Conservation (phyloP, 2,113 vertebrate genomes). For the Thermophis baileyi region DNA sequence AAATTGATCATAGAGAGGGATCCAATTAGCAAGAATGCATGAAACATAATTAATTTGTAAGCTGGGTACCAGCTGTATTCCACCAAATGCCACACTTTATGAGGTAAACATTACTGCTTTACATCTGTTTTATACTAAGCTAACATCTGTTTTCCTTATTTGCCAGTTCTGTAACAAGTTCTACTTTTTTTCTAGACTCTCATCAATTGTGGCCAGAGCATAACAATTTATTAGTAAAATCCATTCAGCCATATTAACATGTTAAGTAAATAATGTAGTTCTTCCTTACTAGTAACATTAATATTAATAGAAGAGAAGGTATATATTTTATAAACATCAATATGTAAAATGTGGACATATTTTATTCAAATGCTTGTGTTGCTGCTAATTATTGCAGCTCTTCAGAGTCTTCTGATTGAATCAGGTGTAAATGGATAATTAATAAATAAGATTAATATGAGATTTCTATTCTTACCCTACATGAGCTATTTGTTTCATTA, state of each 20-base stretch:
- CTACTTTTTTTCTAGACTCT: constrained; percentile 56
- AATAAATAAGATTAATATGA: background rate
- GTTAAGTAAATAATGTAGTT: background rate
- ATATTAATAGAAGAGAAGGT: background rate
- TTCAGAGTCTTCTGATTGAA: background rate
- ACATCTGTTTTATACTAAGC: constrained; percentile 76
- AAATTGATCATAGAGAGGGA: constrained; percentile 53
- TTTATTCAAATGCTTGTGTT: background rate
- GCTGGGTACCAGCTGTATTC: constrained; percentile 74
- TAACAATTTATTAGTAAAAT: constrained; percentile 15
- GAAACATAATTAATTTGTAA: constrained; percentile 76
- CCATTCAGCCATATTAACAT: background rate
- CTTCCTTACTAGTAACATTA: background rate
- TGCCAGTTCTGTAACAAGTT: constrained; percentile 65
- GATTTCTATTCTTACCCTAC: background rate
- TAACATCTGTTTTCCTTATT: constrained; percentile 72
- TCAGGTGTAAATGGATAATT: background rate
- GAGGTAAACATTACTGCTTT: constrained; percentile 72
- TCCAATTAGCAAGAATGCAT: constrained; percentile 74
- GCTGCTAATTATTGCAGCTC: background rate
- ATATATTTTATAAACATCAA: constrained; percentile 8
- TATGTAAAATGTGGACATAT: background rate
- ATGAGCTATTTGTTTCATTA: background rate
- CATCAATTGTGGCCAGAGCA: constrained; percentile 30
- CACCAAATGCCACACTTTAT: constrained; percentile 73